phyloP scores from a whole-genome alignment of 2,797 vertebrate genomes.

The Coregonus suidteri region DNA sequence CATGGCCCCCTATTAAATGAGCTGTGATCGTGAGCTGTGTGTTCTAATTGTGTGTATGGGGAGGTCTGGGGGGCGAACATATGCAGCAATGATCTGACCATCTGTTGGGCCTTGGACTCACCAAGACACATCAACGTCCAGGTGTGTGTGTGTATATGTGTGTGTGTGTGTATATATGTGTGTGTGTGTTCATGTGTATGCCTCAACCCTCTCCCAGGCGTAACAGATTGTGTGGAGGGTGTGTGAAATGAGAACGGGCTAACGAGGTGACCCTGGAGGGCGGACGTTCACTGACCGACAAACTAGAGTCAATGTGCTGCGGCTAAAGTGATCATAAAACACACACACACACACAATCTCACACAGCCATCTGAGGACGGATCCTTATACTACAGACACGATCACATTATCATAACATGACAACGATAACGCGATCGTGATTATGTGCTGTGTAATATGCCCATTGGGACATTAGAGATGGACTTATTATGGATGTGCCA shows the following conservation, averaged over 20 bases:
- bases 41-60: constrained; percentile 41
- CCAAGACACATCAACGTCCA: constrained; percentile 1
- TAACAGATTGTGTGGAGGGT: constrained; percentile 1
- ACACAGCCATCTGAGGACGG: no score
- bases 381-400: not conserved
- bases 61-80: constrained; percentile 39
- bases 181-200: not conserved
- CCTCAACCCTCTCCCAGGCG: not conserved
- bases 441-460: constrained; percentile 11
- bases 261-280: constrained; percentile 1
- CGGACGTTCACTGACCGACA: not conserved
- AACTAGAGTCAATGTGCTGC: not conserved
- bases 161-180: not conserved
- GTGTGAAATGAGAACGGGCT: not conserved
- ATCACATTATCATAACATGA: constrained; percentile 11
- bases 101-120: constrained; percentile 45
- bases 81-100: constrained; percentile 56
- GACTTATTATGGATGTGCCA: constrained; percentile 13
- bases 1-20: constrained; percentile 17
- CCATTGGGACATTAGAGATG: constrained; percentile 6
- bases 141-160: not conserved
- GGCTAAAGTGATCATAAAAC: not conserved
- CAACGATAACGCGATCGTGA: constrained; percentile 14
- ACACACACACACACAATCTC: not conserved
- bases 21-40: constrained; percentile 27